phyloP scores from a whole-genome alignment of 2,888 invertebrate species.

The Papilio protenor region DNA sequence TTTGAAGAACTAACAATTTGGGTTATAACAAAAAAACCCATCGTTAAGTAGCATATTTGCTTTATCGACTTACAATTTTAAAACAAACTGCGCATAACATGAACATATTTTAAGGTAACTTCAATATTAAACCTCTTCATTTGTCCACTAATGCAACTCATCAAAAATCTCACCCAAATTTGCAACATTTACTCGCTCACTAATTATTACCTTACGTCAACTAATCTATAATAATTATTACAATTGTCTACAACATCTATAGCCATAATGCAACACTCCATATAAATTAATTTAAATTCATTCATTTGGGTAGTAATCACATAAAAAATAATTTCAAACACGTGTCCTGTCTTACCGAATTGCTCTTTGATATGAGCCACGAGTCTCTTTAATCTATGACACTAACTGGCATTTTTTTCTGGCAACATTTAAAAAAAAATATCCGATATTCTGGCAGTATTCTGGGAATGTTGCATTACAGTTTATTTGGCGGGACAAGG shows the following conservation, averaged over 20 bases:
- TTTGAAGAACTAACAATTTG: not conserved
- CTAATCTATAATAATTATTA: slow-evolving; percentile 57
- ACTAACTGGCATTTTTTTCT: not conserved
- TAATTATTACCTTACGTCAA: slow-evolving; percentile 47
- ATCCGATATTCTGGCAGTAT: slow-evolving; percentile 36
- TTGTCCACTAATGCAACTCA: slow-evolving; percentile 38
- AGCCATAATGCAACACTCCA: slow-evolving; percentile 63
- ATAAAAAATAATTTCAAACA: not conserved
- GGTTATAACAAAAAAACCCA: slow-evolving; percentile 11
- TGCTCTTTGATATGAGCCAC: not conserved
- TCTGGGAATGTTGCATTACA: slow-evolving; percentile 66
- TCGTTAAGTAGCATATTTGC: slow-evolving; percentile 20
- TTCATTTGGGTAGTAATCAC: not conserved
- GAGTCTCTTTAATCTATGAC: not conserved
- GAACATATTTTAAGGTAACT: slow-evolving; percentile 34
- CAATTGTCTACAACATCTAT: slow-evolving; percentile 70
- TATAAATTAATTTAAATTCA: not conserved
- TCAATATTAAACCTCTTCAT: slow-evolving; percentile 29
- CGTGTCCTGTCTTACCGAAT: not conserved
- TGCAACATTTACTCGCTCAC: slow-evolving; percentile 41
- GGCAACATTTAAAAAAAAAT: not conserved
- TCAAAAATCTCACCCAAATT: slow-evolving; percentile 40
- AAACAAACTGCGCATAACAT: slow-evolving; percentile 24
- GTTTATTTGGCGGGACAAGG: slow-evolving; percentile 68
- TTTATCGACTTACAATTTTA: not conserved